These are phyloP conservation scores for Pandemis cinnamomeana DNA, from an alignment of 2,888 invertebrate species.

Conservation along the genomic window DNA sequence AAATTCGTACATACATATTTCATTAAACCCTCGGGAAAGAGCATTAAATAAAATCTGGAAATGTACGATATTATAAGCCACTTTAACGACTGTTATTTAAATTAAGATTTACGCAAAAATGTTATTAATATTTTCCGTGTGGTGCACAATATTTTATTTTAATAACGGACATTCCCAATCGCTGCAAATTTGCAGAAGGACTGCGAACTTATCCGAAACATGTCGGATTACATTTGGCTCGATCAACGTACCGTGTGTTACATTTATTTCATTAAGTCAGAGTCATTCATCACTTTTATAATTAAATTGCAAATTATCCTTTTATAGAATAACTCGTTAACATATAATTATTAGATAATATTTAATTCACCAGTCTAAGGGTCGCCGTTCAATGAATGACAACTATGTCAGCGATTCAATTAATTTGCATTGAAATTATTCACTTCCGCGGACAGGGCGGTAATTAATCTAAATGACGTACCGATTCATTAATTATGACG, in stretches of 20 bases:
- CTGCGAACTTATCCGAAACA: background rate
- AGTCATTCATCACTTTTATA: too few relatives aligned
- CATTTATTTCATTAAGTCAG: too few relatives aligned
- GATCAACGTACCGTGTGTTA: too few relatives aligned
- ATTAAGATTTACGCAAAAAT: too few relatives aligned
- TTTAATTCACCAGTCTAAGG: background rate
- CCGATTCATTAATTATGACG: slow-evolving; percentile 7
- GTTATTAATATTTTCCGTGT: too few relatives aligned
- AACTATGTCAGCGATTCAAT: slow-evolving; percentile 5
- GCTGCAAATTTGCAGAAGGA: background rate
- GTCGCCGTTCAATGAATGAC: background rate
- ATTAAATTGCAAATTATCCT: too few relatives aligned
- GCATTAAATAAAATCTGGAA: background rate
- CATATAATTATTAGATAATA: too few relatives aligned
- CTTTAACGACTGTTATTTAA: too few relatives aligned
- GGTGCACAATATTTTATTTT: too few relatives aligned
- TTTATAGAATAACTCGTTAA: too few relatives aligned
- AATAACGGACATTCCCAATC: too few relatives aligned
- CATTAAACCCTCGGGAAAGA: background rate
- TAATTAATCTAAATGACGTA: slow-evolving; percentile 7
- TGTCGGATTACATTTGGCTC: background rate
- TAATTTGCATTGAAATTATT: slow-evolving; percentile 15
- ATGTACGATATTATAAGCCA: background rate
- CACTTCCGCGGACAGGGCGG: background rate
- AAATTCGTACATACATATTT: background rate